Evolutionary conservation across 2,797 vertebrate species (phyloP).

Genomic region (Phalloptychus januarius): DNA sequence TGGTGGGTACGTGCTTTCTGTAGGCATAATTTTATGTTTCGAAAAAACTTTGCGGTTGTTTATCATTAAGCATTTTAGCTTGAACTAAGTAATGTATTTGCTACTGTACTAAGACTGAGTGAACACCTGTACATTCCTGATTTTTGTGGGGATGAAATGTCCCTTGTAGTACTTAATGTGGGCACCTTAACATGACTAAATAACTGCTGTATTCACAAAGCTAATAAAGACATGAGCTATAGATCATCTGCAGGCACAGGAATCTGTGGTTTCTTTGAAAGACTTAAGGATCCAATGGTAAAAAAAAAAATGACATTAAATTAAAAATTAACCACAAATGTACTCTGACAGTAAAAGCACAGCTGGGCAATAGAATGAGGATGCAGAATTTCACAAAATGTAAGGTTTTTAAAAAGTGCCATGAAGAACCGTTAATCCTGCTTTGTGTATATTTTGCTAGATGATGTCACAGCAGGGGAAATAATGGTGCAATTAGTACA

Average conservation of each 20-base stretch:
- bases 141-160: constrained; percentile 46
- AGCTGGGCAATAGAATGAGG: neutral
- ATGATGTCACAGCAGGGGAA: neutral
- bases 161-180: constrained; percentile 52
- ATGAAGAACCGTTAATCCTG: neutral
- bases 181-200: constrained; percentile 75
- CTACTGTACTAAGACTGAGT: constrained; percentile 46
- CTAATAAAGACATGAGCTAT: constrained; percentile 76
- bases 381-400: neutral
- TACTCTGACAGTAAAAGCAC: neutral
- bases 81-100: constrained; percentile 52
- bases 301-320: no score
- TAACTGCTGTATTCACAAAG: constrained; percentile 68
- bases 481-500: neutral
- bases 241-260: constrained; percentile 35
- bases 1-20: constrained; percentile 39
- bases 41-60: constrained; percentile 34
- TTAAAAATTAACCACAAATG: neutral
- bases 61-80: constrained; percentile 42
- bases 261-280: constrained; percentile 33
- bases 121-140: constrained; percentile 63
- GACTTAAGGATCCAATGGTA: neutral
- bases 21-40: constrained; percentile 41
- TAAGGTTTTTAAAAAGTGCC: neutral
- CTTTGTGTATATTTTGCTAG: neutral